Evolutionary conservation across 2,113 vertebrate genomes (phyloP).

Genomic region (Butastur rufipennis): DNA sequence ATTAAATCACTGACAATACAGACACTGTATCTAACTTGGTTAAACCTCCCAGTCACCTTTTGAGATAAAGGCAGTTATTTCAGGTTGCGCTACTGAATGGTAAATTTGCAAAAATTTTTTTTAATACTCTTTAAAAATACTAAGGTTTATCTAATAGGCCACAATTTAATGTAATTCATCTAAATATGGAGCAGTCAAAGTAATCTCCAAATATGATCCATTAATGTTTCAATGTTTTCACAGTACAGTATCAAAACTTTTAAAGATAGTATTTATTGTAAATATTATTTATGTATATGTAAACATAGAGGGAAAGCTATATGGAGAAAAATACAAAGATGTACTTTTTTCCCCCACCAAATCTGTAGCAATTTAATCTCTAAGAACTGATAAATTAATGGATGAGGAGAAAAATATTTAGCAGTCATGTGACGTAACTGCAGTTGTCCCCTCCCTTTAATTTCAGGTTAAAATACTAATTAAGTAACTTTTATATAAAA

Average conservation of each 20-base stretch:
- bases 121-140: neutral
- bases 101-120: neutral
- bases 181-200: neutral
- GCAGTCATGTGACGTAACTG: neutral
- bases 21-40: neutral
- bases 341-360: neutral
- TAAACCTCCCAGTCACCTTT: conserved; percentile 5
- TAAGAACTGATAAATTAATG: neutral
- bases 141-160: neutral
- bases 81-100: neutral
- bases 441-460: neutral
- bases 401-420: neutral
- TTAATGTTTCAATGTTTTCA: neutral
- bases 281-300: neutral
- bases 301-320: neutral
- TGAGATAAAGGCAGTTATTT: neutral
- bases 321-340: neutral
- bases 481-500: neutral
- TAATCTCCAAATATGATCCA: neutral
- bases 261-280: neutral
- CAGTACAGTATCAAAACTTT: neutral
- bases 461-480: neutral
- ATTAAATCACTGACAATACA: conserved; percentile 45
- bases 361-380: neutral
- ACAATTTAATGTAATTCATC: neutral